Evolutionary conservation across 2,113 vertebrate genomes (phyloP).

Genomic region (Aldabrachelys gigantea): DNA sequence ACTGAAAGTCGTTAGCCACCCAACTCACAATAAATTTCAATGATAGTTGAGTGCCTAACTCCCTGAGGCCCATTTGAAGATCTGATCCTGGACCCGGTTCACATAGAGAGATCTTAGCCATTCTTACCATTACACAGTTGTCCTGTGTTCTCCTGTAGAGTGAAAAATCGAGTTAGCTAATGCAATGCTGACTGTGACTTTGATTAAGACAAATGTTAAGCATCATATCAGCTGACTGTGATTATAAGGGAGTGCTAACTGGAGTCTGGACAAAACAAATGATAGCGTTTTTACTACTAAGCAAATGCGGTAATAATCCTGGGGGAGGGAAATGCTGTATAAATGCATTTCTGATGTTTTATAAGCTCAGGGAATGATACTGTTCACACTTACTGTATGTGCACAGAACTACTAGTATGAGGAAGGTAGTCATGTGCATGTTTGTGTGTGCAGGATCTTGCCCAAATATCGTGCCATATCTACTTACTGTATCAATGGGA

Average conservation of each 20-base stretch:
- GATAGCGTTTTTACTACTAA: rapidly evolving
- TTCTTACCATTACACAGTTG: not conserved
- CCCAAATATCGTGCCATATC: not conserved
- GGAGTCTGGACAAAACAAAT: not conserved
- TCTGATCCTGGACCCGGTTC: not conserved
- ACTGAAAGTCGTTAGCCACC: not conserved
- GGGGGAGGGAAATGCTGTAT: not conserved
- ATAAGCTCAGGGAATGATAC: rapidly evolving
- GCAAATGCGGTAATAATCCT: rapidly evolving
- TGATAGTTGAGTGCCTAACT: rapidly evolving
- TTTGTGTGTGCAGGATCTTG: not conserved
- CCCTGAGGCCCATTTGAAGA: not conserved
- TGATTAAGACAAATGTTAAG: not conserved
- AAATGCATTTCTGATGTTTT: not conserved
- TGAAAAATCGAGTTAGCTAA: not conserved
- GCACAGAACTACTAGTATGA: not conserved
- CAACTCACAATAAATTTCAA: not conserved
- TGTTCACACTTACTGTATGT: not conserved
- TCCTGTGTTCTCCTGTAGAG: not conserved
- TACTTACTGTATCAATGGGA: not conserved
- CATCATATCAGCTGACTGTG: not conserved
- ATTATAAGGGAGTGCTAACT: rapidly evolving
- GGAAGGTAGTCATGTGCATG: not conserved
- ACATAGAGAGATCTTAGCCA: rapidly evolving
- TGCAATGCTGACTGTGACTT: not conserved